Percentiles rank a stretch among this genome's conserved stretches.
Conservation (phyloP, 2,113 vertebrate genomes). For the Toxostoma redivivum region DNA sequence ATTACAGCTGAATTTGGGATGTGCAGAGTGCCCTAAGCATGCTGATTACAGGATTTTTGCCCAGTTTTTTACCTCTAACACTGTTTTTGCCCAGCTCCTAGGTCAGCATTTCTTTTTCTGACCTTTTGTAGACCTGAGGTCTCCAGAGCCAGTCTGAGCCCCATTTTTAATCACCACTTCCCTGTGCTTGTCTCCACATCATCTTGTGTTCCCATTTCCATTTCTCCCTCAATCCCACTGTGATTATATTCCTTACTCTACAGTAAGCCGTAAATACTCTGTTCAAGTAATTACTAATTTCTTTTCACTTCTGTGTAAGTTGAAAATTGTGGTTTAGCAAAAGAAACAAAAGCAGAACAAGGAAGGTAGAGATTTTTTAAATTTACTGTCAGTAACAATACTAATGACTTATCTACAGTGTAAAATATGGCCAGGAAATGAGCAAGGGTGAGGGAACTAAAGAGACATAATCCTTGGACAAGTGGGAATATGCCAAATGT, state of each 20-base stretch:
- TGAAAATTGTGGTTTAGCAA: not conserved
- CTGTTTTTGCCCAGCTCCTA: not conserved
- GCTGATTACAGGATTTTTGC: not conserved
- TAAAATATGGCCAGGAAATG: not conserved
- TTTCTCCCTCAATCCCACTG: not conserved
- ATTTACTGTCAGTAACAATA: not conserved
- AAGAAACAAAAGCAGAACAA: not conserved
- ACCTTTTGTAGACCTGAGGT: not conserved
- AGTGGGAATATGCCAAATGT: fast-evolving
- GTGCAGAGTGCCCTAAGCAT: not conserved
- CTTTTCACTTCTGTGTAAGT: not conserved
- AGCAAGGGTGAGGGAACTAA: not conserved
- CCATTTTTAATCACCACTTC: not conserved
- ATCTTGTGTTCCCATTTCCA: not conserved
- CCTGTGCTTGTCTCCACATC: not conserved
- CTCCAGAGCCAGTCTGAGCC: not conserved
- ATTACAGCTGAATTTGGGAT: not conserved
- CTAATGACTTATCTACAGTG: not conserved
- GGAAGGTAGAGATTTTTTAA: not conserved
- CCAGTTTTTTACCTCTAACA: not conserved
- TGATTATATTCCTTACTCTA: not conserved
- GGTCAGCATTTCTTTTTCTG: not conserved
- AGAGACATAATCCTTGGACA: not conserved
- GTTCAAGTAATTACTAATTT: not conserved
- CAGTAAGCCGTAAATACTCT: not conserved